phyloP scores from a whole-genome alignment of 2,113 vertebrate genomes.

The Glaucomys volans region DNA sequence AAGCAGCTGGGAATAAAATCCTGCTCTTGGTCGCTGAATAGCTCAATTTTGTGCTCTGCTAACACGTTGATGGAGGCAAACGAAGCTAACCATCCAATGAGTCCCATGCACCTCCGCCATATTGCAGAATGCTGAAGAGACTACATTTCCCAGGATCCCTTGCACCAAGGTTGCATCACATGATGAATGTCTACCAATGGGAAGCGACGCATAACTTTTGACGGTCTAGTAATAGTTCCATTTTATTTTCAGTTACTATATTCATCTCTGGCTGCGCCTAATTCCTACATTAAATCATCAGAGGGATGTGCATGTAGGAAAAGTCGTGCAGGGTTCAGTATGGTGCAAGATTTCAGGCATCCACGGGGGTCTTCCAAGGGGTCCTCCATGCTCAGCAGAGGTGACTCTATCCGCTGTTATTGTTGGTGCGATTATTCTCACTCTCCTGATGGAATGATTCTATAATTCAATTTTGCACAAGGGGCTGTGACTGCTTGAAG shows the following conservation, averaged over 20 bases:
- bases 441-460: background rate
- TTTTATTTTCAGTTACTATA: background rate
- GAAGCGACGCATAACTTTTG: background rate
- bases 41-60: too few species aligned
- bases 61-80: too few species aligned
- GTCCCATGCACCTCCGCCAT: too few species aligned
- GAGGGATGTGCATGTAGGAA: too few species aligned
- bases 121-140: background rate
- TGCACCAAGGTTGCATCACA: background rate
- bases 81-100: too few species aligned
- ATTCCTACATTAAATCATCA: background rate
- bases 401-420: background rate
- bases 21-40: too few species aligned
- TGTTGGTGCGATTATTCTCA: background rate
- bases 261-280: too few species aligned
- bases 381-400: fast-evolving
- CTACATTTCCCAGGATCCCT: background rate
- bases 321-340: fast-evolving
- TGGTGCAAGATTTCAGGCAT: background rate
- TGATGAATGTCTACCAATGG: background rate
- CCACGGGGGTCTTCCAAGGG: background rate
- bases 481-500: too few species aligned
- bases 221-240: too few species aligned
- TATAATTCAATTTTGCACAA: fast-evolving
- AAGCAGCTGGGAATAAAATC: too few species aligned